Evolutionary conservation across 1,140 invertebrate species (phyloP).

Genomic region (Drosophila kepulauana): DNA sequence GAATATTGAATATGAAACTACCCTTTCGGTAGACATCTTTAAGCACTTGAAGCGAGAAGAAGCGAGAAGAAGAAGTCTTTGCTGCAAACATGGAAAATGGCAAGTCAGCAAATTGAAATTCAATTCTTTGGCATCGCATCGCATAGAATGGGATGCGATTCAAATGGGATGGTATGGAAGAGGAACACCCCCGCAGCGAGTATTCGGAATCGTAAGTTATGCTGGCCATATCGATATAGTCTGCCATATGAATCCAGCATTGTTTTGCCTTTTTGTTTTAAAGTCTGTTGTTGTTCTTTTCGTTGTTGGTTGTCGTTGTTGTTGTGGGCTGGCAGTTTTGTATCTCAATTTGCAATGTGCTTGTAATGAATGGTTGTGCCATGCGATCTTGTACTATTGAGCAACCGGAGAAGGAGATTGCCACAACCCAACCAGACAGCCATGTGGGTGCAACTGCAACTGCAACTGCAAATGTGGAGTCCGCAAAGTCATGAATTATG

Average conservation of each 20-base stretch:
- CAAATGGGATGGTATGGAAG: slow-evolving; percentile 5
- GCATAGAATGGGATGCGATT: slow-evolving; percentile 2
- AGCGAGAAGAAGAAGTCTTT: background rate
- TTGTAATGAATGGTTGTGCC: slow-evolving; percentile 51
- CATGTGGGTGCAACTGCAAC: slow-evolving; percentile 47
- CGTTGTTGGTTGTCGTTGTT: background rate
- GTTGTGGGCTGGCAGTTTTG: slow-evolving; percentile 33
- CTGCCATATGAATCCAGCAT: background rate
- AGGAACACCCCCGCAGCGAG: slow-evolving; percentile 34
- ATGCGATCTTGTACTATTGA: slow-evolving; percentile 20
- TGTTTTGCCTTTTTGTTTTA: slow-evolving; percentile 12
- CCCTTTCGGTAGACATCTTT: slow-evolving; percentile 6
- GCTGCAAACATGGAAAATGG: slow-evolving; percentile 14
- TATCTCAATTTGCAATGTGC: slow-evolving; percentile 57
- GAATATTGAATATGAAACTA: slow-evolving; percentile 4
- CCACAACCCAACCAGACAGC: background rate
- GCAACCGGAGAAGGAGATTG: background rate
- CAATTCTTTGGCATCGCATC: slow-evolving; percentile 34
- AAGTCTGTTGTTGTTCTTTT: slow-evolving; percentile 31
- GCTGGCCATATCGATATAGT: slow-evolving; percentile 35
- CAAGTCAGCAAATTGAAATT: slow-evolving; percentile 54
- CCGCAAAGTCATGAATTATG: slow-evolving; percentile 51
- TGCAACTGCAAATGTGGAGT: slow-evolving; percentile 32
- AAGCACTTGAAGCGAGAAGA: slow-evolving; percentile 11
- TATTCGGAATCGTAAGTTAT: slow-evolving; percentile 22